phyloP scores from a whole-genome alignment of 2,888 invertebrate genomes.

The Leptinotarsa haldemani region DNA sequence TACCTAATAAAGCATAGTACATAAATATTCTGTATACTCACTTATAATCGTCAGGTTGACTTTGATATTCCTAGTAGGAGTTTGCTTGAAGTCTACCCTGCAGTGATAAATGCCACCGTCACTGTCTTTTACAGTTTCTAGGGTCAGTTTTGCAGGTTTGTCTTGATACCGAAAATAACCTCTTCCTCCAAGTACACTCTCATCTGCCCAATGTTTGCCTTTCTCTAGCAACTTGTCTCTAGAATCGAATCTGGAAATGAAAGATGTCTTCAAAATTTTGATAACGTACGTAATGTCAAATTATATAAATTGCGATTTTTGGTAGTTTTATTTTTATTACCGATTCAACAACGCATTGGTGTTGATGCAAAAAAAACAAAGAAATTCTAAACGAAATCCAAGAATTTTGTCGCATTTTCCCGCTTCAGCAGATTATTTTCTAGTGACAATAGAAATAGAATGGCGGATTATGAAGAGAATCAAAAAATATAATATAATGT shows the following conservation, averaged over 20 bases:
- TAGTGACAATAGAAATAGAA: too few relatives aligned
- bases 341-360: too few relatives aligned
- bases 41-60: conserved; percentile 91
- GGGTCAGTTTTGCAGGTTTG: conserved; percentile 79
- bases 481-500: too few relatives aligned
- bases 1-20: too few relatives aligned
- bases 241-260: conserved; percentile 75
- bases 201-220: conserved; percentile 86
- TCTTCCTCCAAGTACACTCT: conserved; percentile 77
- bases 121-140: conserved; percentile 78
- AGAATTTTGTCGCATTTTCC: too few relatives aligned
- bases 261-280: not conserved
- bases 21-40: conserved; percentile 69
- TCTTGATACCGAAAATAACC: conserved; percentile 82
- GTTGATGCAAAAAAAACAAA: too few relatives aligned
- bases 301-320: too few relatives aligned
- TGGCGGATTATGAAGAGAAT: too few relatives aligned
- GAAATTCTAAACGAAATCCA: too few relatives aligned
- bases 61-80: conserved; percentile 87
- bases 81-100: conserved; percentile 90
- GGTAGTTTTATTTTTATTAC: too few relatives aligned
- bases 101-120: conserved; percentile 89
- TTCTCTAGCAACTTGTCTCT: conserved; percentile 78
- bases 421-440: too few relatives aligned
- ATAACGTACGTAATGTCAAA: too few relatives aligned